phyloP scores from a whole-genome alignment of 2,797 vertebrate genomes.

The Myotis planiceps region DNA sequence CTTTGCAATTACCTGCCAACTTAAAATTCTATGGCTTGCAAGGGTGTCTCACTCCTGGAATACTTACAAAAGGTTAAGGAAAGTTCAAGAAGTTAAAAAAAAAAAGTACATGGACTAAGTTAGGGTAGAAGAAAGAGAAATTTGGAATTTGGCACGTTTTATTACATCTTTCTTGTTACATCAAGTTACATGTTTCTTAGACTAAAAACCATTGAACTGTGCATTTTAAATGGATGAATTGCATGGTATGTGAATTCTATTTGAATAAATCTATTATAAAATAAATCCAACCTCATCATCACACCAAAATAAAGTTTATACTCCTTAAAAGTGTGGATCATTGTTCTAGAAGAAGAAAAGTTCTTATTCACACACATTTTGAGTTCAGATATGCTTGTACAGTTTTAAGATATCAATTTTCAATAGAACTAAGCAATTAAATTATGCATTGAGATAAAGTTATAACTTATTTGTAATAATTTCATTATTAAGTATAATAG shows the following conservation, averaged over 20 bases:
- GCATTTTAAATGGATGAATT: not conserved
- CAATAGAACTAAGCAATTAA: constrained; percentile 23
- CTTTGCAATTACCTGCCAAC: constrained; percentile 50
- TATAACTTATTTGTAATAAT: constrained; percentile 24
- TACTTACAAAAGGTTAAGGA: not conserved
- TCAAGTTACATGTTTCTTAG: not conserved
- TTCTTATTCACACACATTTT: not conserved
- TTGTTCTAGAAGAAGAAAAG: constrained; percentile 9
- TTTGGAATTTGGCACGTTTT: constrained; percentile 24
- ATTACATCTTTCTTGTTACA: not conserved
- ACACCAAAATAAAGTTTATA: not conserved
- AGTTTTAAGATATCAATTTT: constrained; percentile 8
- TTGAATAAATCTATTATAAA: not conserved
- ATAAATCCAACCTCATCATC: not conserved
- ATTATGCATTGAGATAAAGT: not conserved
- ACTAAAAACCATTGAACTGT: not conserved
- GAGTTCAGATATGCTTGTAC: not conserved
- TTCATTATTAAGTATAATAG: constrained; percentile 28
- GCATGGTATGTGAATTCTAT: not conserved
- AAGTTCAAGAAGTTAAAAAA: constrained; percentile 53
- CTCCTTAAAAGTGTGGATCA: constrained; percentile 4
- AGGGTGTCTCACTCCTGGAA: not conserved
- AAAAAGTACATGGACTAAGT: not conserved
- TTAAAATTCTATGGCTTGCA: constrained; percentile 19
- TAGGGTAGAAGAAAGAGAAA: not conserved